Evolutionary conservation across 2,797 vertebrate species (phyloP).

Genomic region (Sandelia bainsii): DNA sequence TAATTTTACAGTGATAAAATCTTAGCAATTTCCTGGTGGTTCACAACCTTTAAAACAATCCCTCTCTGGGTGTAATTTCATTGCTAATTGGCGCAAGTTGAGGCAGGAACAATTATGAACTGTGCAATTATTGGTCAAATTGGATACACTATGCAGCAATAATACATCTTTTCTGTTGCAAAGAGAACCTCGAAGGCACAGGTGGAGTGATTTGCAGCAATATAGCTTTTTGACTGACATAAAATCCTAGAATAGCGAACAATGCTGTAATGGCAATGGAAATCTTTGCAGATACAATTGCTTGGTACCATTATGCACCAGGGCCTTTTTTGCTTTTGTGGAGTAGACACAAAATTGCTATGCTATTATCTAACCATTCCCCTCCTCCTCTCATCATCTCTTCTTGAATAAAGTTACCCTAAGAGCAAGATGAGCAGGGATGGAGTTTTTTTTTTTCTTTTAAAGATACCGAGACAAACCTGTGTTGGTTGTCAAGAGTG

Average conservation of each 20-base stretch:
- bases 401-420: slow-evolving; percentile 73
- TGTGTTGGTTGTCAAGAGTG: slow-evolving; percentile 46
- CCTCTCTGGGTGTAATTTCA: slow-evolving; percentile 54
- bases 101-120: slow-evolving; percentile 61
- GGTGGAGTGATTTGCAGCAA: slow-evolving; percentile 49
- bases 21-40: slow-evolving; percentile 60
- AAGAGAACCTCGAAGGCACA: slow-evolving; percentile 46
- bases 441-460: slow-evolving; percentile 26
- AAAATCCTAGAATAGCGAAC: slow-evolving; percentile 68
- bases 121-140: slow-evolving; percentile 60
- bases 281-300: slow-evolving; percentile 79
- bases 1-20: slow-evolving; percentile 56
- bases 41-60: slow-evolving; percentile 61
- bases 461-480: slow-evolving; percentile 49
- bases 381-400: slow-evolving; percentile 66
- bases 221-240: slow-evolving; percentile 73
- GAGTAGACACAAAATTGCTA: slow-evolving; percentile 73
- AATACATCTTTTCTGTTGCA: slow-evolving; percentile 37
- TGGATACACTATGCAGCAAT: slow-evolving; percentile 52
- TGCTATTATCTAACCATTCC: slow-evolving; percentile 73
- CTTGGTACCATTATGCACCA: slow-evolving; percentile 74
- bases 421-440: slow-evolving; percentile 56
- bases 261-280: slow-evolving; percentile 74
- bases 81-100: slow-evolving; percentile 59
- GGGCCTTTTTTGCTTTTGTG: slow-evolving; percentile 75